These are phyloP conservation scores for Gortyna flavago DNA, from an alignment of 2,888 invertebrate genomes.

Conservation along the genomic window DNA sequence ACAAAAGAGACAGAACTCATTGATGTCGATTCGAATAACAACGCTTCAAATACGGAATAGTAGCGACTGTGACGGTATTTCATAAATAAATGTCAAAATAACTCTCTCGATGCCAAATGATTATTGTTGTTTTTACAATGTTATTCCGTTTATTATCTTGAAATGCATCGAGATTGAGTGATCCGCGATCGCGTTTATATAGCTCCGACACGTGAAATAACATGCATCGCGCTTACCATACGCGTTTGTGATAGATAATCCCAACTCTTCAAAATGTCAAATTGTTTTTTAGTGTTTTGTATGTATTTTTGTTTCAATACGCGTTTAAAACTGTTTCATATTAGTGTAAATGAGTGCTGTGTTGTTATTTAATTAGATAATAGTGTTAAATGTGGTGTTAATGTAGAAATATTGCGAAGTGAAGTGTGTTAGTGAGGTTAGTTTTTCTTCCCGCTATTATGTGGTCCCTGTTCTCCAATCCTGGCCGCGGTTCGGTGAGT, in stretches of 20 bases:
- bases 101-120: constrained; percentile 88
- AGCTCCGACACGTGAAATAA: constrained; percentile 55
- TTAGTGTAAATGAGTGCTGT: constrained; percentile 55
- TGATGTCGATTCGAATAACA: constrained; percentile 23
- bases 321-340: constrained; percentile 39
- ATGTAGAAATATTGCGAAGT: constrained; percentile 70
- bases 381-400: constrained; percentile 54
- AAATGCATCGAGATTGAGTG: constrained; percentile 82
- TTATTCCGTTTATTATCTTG: constrained; percentile 69
- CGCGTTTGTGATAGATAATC: constrained; percentile 70
- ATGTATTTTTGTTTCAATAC: constrained; percentile 69
- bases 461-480: constrained; percentile 72
- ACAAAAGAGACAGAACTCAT: constrained; percentile 4
- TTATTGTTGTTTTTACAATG: constrained; percentile 82
- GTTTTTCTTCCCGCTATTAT: constrained; percentile 88
- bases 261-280: constrained; percentile 80
- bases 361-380: constrained; percentile 38
- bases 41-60: constrained; percentile 49
- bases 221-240: constrained; percentile 61
- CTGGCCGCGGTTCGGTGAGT: constrained; percentile 87
- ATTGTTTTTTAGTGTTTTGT: constrained; percentile 84
- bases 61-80: constrained; percentile 62
- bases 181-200: constrained; percentile 70
- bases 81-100: constrained; percentile 79
- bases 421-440: constrained; percentile 84